Evolutionary conservation across 2,888 invertebrate genomes (phyloP).

Genomic region (Perizoma flavofasciatum): DNA sequence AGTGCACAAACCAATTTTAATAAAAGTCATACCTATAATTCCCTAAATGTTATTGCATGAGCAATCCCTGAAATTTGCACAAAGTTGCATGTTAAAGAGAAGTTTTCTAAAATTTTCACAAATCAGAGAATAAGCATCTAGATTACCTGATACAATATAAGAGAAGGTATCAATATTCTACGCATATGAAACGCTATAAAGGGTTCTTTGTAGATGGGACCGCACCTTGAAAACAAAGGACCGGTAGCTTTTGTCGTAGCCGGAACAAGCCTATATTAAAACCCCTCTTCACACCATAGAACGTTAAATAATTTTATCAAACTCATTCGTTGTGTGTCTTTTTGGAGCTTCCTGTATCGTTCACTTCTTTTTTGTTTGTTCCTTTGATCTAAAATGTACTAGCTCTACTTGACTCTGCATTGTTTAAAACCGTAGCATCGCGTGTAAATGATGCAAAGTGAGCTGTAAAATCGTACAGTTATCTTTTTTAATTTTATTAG

Average conservation of each 20-base stretch:
- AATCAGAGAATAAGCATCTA: no score
- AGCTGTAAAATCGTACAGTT: no score
- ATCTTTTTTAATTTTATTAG: no score
- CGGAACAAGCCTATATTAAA: slow-evolving; percentile 64
- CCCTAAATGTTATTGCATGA: no score
- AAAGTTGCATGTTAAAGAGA: no score
- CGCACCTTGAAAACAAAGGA: slow-evolving; percentile 54
- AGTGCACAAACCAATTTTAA: no score
- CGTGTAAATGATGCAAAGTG: no score
- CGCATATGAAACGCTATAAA: slow-evolving; percentile 49
- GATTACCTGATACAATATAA: no score
- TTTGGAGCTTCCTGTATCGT: slow-evolving; percentile 18
- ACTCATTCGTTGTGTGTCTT: slow-evolving; percentile 31
- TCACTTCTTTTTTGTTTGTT: slow-evolving; percentile 1
- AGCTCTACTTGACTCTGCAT: not conserved
- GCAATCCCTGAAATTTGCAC: no score
- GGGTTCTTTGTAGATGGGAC: slow-evolving; percentile 50
- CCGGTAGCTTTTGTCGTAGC: slow-evolving; percentile 52
- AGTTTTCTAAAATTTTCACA: no score
- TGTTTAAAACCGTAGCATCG: no score
- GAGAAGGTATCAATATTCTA: slow-evolving; percentile 25
- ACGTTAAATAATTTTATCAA: slow-evolving; percentile 54
- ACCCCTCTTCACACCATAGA: slow-evolving; percentile 59
- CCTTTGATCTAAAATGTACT: not conserved
- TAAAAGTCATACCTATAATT: no score